Evolutionary conservation across 1,140 invertebrate species (phyloP).

Genomic region (Pachyrhynchus sulphureomaculatus): DNA sequence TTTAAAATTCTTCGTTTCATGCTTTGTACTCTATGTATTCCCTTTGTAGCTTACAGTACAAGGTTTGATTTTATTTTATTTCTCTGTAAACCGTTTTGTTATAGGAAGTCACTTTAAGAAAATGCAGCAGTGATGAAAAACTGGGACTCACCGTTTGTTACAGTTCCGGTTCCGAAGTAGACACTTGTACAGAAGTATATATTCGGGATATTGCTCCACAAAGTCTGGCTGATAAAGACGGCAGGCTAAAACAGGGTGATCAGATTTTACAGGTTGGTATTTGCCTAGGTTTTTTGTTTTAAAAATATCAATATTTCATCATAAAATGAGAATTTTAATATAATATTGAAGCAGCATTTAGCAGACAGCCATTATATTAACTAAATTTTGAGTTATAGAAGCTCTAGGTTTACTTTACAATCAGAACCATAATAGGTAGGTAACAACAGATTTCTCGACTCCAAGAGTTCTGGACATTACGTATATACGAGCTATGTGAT

Average conservation of each 20-base stretch:
- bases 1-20: background rate
- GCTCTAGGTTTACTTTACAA: no score
- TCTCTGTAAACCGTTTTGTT: conserved; percentile 40
- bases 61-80: conserved; percentile 19
- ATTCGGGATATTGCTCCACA: conserved; percentile 70
- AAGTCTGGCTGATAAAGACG: conserved; percentile 69
- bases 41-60: background rate
- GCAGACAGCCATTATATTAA: no score
- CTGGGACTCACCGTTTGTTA: conserved; percentile 72
- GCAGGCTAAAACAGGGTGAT: conserved; percentile 70
- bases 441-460: no score
- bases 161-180: conserved; percentile 59
- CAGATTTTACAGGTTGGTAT: conserved; percentile 65
- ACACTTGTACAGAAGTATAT: conserved; percentile 65
- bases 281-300: no score
- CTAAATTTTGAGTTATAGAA: no score
- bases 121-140: conserved; percentile 60
- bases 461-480: no score
- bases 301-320: no score
- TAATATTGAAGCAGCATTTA: no score
- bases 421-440: no score
- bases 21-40: conserved; percentile 1
- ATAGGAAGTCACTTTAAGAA: conserved; percentile 69
- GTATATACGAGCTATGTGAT: no score
- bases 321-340: no score